A percentile compares a stretch with the other conserved stretches of the same genome.
Conservation (phyloP, 2,797 vertebrate species). For the Oryzias sinensis region DNA sequence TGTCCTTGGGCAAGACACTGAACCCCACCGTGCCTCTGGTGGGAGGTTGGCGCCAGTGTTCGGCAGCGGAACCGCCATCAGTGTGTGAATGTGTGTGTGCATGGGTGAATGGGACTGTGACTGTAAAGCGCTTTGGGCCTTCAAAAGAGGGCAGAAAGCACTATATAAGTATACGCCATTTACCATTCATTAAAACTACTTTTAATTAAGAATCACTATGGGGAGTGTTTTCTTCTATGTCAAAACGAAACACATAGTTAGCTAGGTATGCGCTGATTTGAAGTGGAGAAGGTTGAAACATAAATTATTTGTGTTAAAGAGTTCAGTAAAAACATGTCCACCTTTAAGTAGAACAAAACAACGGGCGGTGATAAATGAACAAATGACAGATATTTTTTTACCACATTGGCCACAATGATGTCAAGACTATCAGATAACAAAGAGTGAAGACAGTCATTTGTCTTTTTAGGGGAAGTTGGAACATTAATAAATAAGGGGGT, state of each 20-base stretch:
- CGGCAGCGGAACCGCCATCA: too few species aligned
- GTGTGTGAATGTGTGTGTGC: too few species aligned
- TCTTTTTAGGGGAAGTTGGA: conserved; percentile 31
- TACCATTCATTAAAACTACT: background rate
- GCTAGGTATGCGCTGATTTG: too few species aligned
- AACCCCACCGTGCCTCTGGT: too few species aligned
- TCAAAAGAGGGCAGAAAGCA: too few species aligned
- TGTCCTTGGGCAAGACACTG: too few species aligned
- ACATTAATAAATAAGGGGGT: conserved; percentile 9
- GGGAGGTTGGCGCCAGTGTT: too few species aligned
- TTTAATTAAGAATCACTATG: accelerated
- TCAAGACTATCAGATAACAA: conserved; percentile 23
- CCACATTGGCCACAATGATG: conserved; percentile 38
- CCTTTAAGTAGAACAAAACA: background rate
- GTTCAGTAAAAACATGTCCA: background rate
- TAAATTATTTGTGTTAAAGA: background rate
- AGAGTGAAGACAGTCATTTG: conserved; percentile 9
- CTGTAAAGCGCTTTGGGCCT: too few species aligned
- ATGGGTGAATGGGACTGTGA: too few species aligned
- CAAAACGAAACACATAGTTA: background rate
- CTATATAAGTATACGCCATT: too few species aligned
- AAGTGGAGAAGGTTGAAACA: too few species aligned
- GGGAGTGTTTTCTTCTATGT: background rate
- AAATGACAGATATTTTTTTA: conserved; percentile 28
- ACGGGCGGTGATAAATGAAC: background rate